Base-by-base conservation (phyloP, 2,113 vertebrate species). In the Chitala chitala region DNA sequence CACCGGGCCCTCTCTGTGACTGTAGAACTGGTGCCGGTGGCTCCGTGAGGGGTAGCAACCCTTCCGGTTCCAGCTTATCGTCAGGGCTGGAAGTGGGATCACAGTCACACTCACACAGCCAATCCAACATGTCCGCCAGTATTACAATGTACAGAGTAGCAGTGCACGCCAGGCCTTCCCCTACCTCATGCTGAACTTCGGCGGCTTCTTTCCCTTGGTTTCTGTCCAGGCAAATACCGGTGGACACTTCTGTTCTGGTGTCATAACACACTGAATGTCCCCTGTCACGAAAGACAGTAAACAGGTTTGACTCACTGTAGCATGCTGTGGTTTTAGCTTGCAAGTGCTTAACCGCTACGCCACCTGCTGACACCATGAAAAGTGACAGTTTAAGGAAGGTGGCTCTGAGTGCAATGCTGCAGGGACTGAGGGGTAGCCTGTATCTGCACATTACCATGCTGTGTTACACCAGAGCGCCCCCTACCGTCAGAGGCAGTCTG, bases 401-500 rank as follows among this genome's bases (percentile, higher is more conserved):
- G n/a, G n/a, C n/a, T n/a, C n/a, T n/a, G n/a, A n/a, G n/a, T n/a
- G n/a, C n/a, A n/a, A n/a, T n/a, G n/a, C n/a, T n/a, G n/a, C n/a
- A n/a, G n/a, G n/a, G n/a, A n/a, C n/a, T n/a, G n/a, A n/a, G n/a
- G n/a, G n/a, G n/a, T n/a, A n/a, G n/a, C n/a, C n/a, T n/a, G n/a
- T n/a, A n/a, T n/a, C n/a, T n/a, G n/a, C n/a, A n/a, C n/a, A n/a
- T n/a, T n/a, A n/a, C n/a, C n/a, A n/a, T n/a, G n/a, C n/a, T n/a
- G n/a, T 0, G 22, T 10, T 53, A 8, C 31, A 61, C 2, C 2
- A 46, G 2, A 40, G 3, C n/a, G 6, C 29, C 7, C 15, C 29
- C 1, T 33, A 51, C 93, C 93, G 66, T 91, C 87, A 61, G 78
- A 83, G 20, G 83, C 72, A 40, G 85, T 88, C 6, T 87, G 90